phyloP scores from a whole-genome alignment of 2,888 invertebrate species.

The Oasisia sp. region DNA sequence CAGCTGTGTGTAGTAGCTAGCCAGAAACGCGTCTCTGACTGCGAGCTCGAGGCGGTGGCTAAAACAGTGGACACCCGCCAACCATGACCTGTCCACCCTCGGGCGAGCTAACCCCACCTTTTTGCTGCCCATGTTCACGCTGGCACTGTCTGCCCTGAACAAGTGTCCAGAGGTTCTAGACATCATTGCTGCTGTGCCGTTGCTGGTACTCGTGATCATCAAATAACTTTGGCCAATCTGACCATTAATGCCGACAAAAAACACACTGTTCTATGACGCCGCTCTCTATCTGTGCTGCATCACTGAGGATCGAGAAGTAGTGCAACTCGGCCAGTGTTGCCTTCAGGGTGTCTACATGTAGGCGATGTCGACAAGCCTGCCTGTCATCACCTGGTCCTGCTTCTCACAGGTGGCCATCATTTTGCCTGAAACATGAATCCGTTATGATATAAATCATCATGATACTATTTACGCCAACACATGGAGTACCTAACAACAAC shows the following conservation, averaged over 20 bases:
- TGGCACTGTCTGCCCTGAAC: not conserved
- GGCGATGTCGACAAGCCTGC: not conserved
- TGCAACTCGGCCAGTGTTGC: too few species aligned
- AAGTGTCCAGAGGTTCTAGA: not conserved
- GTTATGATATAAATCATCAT: not conserved
- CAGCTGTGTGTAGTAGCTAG: not conserved
- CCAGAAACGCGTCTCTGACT: not conserved
- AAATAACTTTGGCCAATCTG: not conserved
- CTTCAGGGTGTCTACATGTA: not conserved
- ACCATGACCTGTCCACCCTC: too few species aligned
- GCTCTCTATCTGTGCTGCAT: too few species aligned
- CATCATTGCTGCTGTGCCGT: not conserved
- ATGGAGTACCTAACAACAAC: too few species aligned
- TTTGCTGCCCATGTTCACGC: not conserved
- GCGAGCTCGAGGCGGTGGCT: not conserved
- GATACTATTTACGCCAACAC: too few species aligned
- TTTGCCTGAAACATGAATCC: not conserved
- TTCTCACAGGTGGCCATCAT: not conserved
- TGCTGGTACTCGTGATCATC: not conserved
- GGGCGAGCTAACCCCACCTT: too few species aligned
- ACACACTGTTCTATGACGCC: too few species aligned
- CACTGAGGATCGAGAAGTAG: too few species aligned
- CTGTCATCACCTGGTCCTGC: not conserved
- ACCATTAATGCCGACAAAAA: too few species aligned
- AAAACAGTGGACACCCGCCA: not conserved